These are phyloP conservation scores for Caranx melampygus DNA, from an alignment of 2,113 vertebrate species.

Conservation along the genomic window DNA sequence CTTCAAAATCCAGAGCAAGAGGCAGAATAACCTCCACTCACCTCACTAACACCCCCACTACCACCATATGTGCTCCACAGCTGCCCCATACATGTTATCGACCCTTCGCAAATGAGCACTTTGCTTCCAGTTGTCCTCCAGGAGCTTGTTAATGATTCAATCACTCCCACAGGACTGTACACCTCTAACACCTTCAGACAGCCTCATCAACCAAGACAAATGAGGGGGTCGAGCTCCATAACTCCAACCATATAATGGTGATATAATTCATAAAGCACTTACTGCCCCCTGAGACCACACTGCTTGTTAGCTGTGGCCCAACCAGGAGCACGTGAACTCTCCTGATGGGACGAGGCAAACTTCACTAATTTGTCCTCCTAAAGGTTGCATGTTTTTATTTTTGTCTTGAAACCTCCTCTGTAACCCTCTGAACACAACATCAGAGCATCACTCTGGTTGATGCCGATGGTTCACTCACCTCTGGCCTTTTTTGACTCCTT, in stretches of 20 bases:
- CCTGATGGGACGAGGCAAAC: slow-evolving; percentile 14
- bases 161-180: slow-evolving; percentile 50
- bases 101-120: slow-evolving; percentile 34
- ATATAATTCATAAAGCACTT: slow-evolving; percentile 60
- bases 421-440: slow-evolving; percentile 9
- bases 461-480: slow-evolving; percentile 71
- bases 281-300: slow-evolving; percentile 41
- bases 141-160: slow-evolving; percentile 56
- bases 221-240: slow-evolving; percentile 51
- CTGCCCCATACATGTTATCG: slow-evolving; percentile 16
- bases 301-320: slow-evolving; percentile 45
- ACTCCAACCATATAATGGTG: slow-evolving; percentile 43
- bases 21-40: slow-evolving; percentile 19
- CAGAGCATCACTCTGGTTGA: neutral
- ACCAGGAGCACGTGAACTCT: slow-evolving; percentile 31
- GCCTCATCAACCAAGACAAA: slow-evolving; percentile 71
- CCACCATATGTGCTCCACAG: slow-evolving; percentile 39
- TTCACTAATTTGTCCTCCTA: slow-evolving; percentile 29
- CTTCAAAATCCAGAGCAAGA: slow-evolving; percentile 39
- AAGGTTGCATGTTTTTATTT: neutral
- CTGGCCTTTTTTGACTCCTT: slow-evolving; percentile 75
- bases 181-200: slow-evolving; percentile 59
- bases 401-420: neutral
- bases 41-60: neutral
- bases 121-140: slow-evolving; percentile 44